Percentiles rank a stretch among this genome's conserved stretches.
These are phyloP conservation scores for Dipodomys stephensi DNA, from an alignment of 2,113 vertebrate genomes.

Conservation along the genomic window DNA sequence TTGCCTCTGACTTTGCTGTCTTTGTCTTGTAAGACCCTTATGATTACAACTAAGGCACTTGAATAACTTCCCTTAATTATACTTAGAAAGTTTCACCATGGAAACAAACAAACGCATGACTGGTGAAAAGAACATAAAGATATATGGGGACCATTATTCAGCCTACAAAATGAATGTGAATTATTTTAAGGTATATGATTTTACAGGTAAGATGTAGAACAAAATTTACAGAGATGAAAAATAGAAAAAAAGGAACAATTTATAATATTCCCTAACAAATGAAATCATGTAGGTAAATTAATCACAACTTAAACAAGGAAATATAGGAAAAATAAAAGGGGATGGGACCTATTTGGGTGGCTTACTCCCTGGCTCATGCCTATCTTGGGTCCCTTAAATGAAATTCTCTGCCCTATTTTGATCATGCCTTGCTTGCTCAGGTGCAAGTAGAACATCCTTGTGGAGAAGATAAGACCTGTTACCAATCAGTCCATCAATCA, in stretches of 20 bases:
- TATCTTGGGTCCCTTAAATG: too few species aligned
- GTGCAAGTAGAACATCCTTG: too few species aligned
- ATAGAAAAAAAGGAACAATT: neutral
- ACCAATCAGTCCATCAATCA: too few species aligned
- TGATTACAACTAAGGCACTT: too few species aligned
- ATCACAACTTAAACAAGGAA: neutral
- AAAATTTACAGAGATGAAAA: neutral
- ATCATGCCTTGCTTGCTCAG: too few species aligned
- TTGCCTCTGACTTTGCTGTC: too few species aligned
- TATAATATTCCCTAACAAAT: neutral
- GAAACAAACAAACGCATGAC: neutral
- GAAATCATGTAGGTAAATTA: neutral
- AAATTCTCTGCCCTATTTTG: too few species aligned
- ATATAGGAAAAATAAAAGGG: neutral
- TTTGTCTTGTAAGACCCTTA: neutral
- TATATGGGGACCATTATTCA: neutral
- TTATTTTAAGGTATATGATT: neutral
- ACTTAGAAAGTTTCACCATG: neutral
- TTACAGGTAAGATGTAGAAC: neutral
- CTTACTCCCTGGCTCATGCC: too few species aligned
- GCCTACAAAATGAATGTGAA: neutral
- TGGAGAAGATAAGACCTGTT: too few species aligned
- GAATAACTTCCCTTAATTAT: neutral
- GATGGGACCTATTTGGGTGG: too few species aligned
- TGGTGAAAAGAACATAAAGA: neutral